Evolutionary conservation across 2,113 vertebrate species (phyloP), one percentile per base, ranked within the genome.

Genomic region (Cottus gobio): DNA sequence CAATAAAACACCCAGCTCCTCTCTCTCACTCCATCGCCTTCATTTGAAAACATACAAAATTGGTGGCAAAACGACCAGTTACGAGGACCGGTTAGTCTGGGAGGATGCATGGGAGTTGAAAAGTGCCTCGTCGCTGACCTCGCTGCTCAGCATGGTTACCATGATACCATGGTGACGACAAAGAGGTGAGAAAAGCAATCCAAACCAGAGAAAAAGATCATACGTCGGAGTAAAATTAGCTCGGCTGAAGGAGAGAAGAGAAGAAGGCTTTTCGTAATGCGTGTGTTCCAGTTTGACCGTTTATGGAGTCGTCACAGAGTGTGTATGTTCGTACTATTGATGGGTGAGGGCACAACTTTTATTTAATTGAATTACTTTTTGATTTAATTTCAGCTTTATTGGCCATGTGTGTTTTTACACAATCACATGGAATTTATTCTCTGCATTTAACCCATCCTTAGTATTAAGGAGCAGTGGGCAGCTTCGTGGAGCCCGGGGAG

Each of bases 161-260:
- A 87, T 85, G 93, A 90, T 89, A 91, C 90, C 91, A 80, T 83
- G 84, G 82, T 60, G 84, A 91, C 87, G 86, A 91, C 86, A 89
- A 80, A 65, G 86, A 93, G 85, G 84, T 90, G 91, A 92, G 91
- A 91, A 92, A 93, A 88, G 79, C 78, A 88, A 91, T 87, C 74
- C 65, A 69, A 89, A 88, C 52, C 73, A 87, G 71, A 85, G 77
- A 79, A 76, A 70, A 66, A 83, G 72, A 87, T 69, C 28, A 56
- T 36, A 56, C 60, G 74, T 56, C 13, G 22, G 66, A 91, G 73
- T 77, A 82, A 90, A 90, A 91, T 86, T 62, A 80, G 84, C 87
- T 83, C 79, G n/a, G 61, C 58, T 62, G 65, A 73, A 72, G 30
- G 12, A 77, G 28, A 77, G 56, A 36, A 39, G n/a, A 42, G 48